phyloP scores from a whole-genome alignment of 64 coral and sea anemone genomes.

The Acropora tenuis region DNA sequence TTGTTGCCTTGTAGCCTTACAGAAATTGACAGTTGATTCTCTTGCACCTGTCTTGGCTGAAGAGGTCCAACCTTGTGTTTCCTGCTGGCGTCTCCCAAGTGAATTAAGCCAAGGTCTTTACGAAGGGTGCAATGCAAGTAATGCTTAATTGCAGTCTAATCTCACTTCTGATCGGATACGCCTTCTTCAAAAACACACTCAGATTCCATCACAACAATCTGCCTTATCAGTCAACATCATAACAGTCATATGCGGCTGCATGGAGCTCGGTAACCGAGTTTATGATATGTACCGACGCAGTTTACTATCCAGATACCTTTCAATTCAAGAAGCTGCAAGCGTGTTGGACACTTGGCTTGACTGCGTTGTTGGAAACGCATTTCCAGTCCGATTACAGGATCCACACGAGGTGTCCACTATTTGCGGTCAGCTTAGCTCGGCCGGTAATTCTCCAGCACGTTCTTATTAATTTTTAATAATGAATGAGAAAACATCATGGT shows the following conservation, averaged over 20 bases:
- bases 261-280: conserved; percentile 61
- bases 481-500: conserved; percentile 25
- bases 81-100: conserved; percentile 48
- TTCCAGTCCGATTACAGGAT: conserved; percentile 61
- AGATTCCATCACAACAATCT: not conserved
- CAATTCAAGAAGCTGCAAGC: conserved; percentile 73
- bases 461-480: not conserved
- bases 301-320: conserved; percentile 67
- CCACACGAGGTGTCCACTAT: conserved; percentile 51
- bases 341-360: conserved; percentile 35
- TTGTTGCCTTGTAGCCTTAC: too few species aligned
- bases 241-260: conserved; percentile 38
- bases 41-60: conserved; percentile 39
- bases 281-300: conserved; percentile 65
- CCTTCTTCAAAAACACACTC: not conserved
- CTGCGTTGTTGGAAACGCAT: conserved; percentile 10
- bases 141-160: conserved; percentile 76
- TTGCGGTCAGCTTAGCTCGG: conserved; percentile 25
- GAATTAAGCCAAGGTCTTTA: conserved; percentile 39
- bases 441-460: not conserved
- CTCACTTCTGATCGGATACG: too few species aligned
- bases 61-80: not conserved
- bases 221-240: too few species aligned
- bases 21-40: too few species aligned
- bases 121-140: conserved; percentile 74